phyloP scores from a whole-genome alignment of 2,797 vertebrate genomes.

The Parambassis ranga region DNA sequence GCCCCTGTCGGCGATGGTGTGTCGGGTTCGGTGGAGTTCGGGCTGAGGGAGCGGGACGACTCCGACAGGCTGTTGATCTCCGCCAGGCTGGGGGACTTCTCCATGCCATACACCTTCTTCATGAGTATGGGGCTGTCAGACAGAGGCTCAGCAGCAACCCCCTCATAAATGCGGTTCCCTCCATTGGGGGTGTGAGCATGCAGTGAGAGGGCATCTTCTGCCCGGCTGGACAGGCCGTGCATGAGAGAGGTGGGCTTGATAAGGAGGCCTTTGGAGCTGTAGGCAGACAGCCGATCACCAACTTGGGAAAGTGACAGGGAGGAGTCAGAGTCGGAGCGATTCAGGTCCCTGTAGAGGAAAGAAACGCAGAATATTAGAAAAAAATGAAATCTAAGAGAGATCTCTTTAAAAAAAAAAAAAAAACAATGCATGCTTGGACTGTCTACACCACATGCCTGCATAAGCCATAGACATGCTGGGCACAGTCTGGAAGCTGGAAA shows the following conservation, averaged over 20 bases:
- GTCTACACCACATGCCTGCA: slow-evolving; percentile 45
- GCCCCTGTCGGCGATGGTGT: slow-evolving; percentile 84
- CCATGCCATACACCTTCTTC: slow-evolving; percentile 85
- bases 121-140: slow-evolving; percentile 86
- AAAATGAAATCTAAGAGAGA: neutral
- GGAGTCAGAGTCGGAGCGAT: slow-evolving; percentile 94
- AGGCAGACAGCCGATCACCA: slow-evolving; percentile 83
- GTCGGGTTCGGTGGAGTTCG: slow-evolving; percentile 94
- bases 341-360: slow-evolving; percentile 85
- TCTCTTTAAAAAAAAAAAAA: too few species aligned
- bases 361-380: neutral
- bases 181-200: slow-evolving; percentile 81
- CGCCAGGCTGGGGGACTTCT: slow-evolving; percentile 87
- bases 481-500: slow-evolving; percentile 32
- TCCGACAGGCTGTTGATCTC: slow-evolving; percentile 89
- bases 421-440: slow-evolving; percentile 58
- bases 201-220: slow-evolving; percentile 76
- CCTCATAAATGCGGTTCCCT: slow-evolving; percentile 81
- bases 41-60: slow-evolving; percentile 92
- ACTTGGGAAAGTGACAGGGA: slow-evolving; percentile 85
- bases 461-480: slow-evolving; percentile 37
- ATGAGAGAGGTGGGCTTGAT: slow-evolving; percentile 84
- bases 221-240: slow-evolving; percentile 65
- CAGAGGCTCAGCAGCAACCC: slow-evolving; percentile 65
- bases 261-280: slow-evolving; percentile 81